These are phyloP conservation scores for Paracanthobrama guichenoti DNA, from an alignment of 2,113 vertebrate species.

Conservation along the genomic window DNA sequence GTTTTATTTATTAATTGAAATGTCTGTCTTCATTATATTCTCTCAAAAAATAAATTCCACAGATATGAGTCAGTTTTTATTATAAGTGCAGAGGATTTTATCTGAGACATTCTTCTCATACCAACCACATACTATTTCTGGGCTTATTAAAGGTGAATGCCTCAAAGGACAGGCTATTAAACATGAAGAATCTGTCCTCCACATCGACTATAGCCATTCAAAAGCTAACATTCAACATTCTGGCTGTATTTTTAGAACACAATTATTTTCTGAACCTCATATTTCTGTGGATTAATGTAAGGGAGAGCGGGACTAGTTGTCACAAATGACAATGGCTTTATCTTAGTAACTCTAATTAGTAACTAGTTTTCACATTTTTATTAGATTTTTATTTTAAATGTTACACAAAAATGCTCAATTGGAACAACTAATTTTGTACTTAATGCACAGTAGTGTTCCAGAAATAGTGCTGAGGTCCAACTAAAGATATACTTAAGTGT, in stretches of 20 bases:
- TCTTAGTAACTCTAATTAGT: background rate
- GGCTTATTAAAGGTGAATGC: conserved; percentile 35
- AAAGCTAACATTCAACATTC: conserved; percentile 26
- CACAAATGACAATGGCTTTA: background rate
- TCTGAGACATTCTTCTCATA: conserved; percentile 3
- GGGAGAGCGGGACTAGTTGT: background rate
- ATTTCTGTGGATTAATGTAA: conserved; percentile 10
- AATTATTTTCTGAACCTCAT: conserved; percentile 6
- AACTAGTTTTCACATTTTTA: no score
- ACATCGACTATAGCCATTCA: conserved; percentile 17
- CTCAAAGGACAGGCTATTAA: conserved; percentile 36
- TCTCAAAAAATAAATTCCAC: background rate
- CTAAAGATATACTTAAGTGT: no score
- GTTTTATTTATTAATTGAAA: background rate
- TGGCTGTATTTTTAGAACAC: conserved; percentile 34
- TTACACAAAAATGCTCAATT: no score
- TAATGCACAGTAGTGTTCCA: no score
- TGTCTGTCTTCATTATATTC: conserved; percentile 1
- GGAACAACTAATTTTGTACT: no score
- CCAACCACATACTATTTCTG: conserved; percentile 16
- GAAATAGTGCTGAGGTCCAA: no score
- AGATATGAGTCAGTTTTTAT: background rate
- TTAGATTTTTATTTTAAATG: no score
- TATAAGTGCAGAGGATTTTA: conserved; percentile 8
- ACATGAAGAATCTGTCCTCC: background rate